These are phyloP conservation scores for Nasonia longicornis DNA, from an alignment of 1,140 invertebrate species.

Conservation along the genomic window DNA sequence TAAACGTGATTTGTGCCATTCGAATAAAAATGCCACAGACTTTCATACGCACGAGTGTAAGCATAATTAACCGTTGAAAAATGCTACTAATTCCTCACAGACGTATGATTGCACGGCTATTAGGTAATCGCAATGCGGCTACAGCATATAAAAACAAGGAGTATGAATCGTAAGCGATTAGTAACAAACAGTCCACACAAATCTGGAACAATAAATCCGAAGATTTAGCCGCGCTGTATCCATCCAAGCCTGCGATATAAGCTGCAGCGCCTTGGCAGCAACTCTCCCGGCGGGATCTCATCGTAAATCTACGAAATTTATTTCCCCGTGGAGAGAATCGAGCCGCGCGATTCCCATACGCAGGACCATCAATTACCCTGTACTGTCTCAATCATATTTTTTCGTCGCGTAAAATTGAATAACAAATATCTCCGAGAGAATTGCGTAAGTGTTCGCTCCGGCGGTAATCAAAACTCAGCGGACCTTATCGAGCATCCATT, in stretches of 20 bases:
- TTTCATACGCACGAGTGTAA: not conserved
- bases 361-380: conserved; percentile 4
- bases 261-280: not conserved
- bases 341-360: not conserved
- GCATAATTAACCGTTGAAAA: not conserved
- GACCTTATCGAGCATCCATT: conserved; percentile 26
- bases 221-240: not conserved
- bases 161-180: not conserved
- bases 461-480: conserved; percentile 3
- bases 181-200: not conserved
- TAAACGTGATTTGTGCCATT: not conserved
- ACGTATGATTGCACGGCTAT: not conserved
- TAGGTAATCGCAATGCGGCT: not conserved
- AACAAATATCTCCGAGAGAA: not conserved
- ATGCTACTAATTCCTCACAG: not conserved
- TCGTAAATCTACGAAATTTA: conserved; percentile 42
- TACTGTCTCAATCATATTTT: conserved; percentile 20
- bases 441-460: conserved; percentile 1
- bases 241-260: not conserved
- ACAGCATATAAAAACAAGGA: not conserved
- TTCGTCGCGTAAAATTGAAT: conserved; percentile 26
- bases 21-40: not conserved
- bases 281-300: conserved; percentile 19
- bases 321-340: conserved; percentile 8
- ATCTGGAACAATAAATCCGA: conserved; percentile 9